Conservation (phyloP, 2,888 invertebrate genomes). For the Morpho achilles region DNA sequence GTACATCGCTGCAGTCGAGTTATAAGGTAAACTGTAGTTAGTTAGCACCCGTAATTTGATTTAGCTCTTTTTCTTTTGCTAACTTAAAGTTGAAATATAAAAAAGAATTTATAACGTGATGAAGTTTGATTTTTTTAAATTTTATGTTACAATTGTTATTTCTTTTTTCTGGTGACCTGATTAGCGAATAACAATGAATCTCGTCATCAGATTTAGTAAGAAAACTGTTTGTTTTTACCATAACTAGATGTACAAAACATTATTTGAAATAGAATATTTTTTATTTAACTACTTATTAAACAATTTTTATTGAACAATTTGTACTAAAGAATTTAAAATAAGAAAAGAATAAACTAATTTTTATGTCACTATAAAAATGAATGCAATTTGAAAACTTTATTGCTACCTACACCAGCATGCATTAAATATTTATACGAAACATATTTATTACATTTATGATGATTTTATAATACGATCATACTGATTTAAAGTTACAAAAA, state of each 20-base stretch:
- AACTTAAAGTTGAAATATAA: not conserved
- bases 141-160: not conserved
- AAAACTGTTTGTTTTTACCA: too few relatives aligned
- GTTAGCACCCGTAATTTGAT: slow-evolving; percentile 14
- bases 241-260: too few relatives aligned
- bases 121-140: not conserved
- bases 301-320: too few relatives aligned
- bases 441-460: not conserved
- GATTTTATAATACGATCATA: too few relatives aligned
- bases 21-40: slow-evolving; percentile 29
- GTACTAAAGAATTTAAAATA: too few relatives aligned
- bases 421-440: slow-evolving; percentile 7
- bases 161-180: slow-evolving; percentile 16
- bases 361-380: slow-evolving; percentile 13
- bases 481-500: too few relatives aligned
- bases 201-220: slow-evolving; percentile 4
- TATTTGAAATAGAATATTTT: too few relatives aligned
- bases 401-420: slow-evolving; percentile 7
- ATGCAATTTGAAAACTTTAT: slow-evolving; percentile 7
- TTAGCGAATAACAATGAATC: slow-evolving; percentile 3
- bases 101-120: not conserved
- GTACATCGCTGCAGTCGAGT: slow-evolving; percentile 28
- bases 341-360: not conserved
- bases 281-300: too few relatives aligned
- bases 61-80: slow-evolving; percentile 5